These are phyloP conservation scores for Pao palembangensis DNA, from an alignment of 2,113 vertebrate species.

Conservation along the genomic window DNA sequence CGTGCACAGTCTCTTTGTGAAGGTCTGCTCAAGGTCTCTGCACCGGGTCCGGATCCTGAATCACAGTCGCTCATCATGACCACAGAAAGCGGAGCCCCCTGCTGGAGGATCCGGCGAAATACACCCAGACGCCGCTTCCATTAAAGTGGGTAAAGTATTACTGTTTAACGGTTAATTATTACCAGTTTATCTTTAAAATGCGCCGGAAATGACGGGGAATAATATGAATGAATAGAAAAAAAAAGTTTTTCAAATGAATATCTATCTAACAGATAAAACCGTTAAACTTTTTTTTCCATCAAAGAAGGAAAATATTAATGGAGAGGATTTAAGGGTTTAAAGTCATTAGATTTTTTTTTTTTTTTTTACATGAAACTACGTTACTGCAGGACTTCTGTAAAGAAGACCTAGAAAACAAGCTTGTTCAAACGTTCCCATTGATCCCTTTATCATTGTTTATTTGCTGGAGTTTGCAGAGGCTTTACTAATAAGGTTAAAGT, in stretches of 20 bases:
- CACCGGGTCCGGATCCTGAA: constrained; percentile 12
- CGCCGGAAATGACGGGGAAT: too few relatives aligned
- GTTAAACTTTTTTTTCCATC: too few relatives aligned
- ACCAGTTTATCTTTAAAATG: neutral
- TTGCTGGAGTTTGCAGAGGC: constrained; percentile 16
- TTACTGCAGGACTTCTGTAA: too few relatives aligned
- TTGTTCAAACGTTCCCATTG: constrained; percentile 1
- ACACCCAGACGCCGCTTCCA: neutral
- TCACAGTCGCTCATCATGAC: constrained; percentile 21
- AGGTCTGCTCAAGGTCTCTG: constrained; percentile 11
- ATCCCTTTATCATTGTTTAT: constrained; percentile 31
- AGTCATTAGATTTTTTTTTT: too few relatives aligned
- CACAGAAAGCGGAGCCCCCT: constrained; percentile 31
- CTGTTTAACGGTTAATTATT: neutral
- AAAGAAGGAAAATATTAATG: too few relatives aligned
- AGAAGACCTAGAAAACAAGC: too few relatives aligned
- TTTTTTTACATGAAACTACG: too few relatives aligned
- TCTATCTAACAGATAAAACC: too few relatives aligned
- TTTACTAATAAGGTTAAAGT: constrained; percentile 48
- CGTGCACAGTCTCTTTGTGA: constrained; percentile 10
- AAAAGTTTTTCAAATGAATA: too few relatives aligned
- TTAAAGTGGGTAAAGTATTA: neutral
- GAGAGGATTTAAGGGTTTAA: too few relatives aligned
- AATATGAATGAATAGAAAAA: too few relatives aligned
- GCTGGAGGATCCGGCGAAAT: neutral